These are phyloP conservation scores for Propithecus perrieri DNA, from an alignment of 2,797 vertebrate species.

Conservation along the genomic window DNA sequence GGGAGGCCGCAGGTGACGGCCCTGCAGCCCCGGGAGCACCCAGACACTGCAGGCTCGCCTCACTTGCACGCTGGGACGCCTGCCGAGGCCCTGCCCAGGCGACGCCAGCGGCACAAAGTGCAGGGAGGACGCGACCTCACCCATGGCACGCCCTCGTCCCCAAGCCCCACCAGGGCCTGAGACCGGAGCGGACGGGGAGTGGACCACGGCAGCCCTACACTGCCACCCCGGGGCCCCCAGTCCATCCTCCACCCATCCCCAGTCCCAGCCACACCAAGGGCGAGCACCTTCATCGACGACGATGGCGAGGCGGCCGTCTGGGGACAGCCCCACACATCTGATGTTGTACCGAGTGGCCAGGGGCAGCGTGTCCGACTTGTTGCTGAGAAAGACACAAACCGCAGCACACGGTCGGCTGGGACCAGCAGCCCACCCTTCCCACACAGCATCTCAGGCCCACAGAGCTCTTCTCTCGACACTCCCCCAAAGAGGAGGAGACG, in stretches of 20 bases:
- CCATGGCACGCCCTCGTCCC: no score
- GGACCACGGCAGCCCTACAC: not conserved
- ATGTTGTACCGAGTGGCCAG: conserved; percentile 93
- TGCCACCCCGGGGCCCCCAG: not conserved
- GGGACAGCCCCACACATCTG: conserved; percentile 93
- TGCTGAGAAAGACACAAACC: conserved; percentile 85
- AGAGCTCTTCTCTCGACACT: not conserved
- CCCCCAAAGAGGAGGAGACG: not conserved
- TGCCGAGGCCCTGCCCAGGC: fast-evolving
- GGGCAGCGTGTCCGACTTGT: conserved; percentile 94
- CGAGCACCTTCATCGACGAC: conserved; percentile 94
- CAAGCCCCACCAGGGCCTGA: fast-evolving
- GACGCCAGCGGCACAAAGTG: not conserved
- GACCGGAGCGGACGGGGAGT: fast-evolving
- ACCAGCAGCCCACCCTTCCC: no score
- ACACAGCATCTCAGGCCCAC: fast-evolving
- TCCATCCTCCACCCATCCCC: not conserved
- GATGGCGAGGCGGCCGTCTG: conserved; percentile 92
- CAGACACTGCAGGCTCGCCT: not conserved
- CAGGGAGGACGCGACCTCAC: not conserved
- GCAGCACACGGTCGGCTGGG: fast-evolving
- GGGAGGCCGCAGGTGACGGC: not conserved
- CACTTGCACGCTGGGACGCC: fast-evolving
- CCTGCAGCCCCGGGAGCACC: fast-evolving
- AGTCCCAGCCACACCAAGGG: not conserved